Conservation (phyloP, 2,888 invertebrate species). For the Trisateles emortualis region DNA sequence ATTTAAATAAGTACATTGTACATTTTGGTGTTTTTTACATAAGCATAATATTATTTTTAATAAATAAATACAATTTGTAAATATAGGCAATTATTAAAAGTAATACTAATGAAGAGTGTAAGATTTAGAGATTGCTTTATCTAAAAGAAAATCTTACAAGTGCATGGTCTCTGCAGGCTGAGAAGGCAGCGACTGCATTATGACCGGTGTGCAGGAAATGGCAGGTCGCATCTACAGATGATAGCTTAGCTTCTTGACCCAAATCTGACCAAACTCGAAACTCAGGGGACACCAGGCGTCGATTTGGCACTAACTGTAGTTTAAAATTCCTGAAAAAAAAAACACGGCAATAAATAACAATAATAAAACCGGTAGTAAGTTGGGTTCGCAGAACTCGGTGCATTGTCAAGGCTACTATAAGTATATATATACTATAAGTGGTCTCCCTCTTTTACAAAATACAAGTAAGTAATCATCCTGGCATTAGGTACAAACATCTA, state of each 20-base stretch:
- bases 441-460: no score
- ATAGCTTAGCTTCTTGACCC: slow-evolving; percentile 72
- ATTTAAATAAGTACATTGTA: no score
- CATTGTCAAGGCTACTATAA: no score
- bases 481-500: no score
- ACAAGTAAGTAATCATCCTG: slow-evolving; percentile 6
- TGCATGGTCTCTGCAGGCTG: slow-evolving; percentile 88
- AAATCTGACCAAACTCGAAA: slow-evolving; percentile 87
- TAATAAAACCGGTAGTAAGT: no score
- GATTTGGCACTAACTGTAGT: slow-evolving; percentile 88
- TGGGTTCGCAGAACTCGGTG: no score
- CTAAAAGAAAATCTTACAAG: slow-evolving; percentile 80
- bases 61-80: no score
- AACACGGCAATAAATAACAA: slow-evolving; percentile 1
- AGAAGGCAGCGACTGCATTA: slow-evolving; percentile 88
- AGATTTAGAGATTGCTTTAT: neutral
- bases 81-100: no score
- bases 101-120: no score
- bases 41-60: no score
- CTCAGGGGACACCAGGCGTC: slow-evolving; percentile 86
- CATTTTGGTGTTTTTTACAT: no score
- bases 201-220: slow-evolving; percentile 89
- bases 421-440: no score
- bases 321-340: slow-evolving; percentile 84
- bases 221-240: slow-evolving; percentile 81